Base-by-base conservation (phyloP, 2,113 vertebrate species). In the Gopherus evgoodei region DNA sequence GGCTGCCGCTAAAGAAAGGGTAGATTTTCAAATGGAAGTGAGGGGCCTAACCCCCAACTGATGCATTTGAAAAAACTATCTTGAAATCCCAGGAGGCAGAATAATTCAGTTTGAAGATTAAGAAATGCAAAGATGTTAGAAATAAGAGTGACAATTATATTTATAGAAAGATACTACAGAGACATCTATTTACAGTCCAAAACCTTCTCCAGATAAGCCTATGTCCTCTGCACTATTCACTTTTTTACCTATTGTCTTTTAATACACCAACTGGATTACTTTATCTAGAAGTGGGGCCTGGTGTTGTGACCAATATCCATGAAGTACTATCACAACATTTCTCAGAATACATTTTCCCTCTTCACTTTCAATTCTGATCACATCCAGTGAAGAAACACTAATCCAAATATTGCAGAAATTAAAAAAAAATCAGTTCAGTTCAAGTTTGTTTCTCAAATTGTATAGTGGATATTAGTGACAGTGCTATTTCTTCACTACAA, bases 401-500 rank as follows among this genome's bases (percentile, higher is more conserved):
- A 84, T 5, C 13, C 82, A 56, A 81, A n/a, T 19, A 81, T 49
- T 4, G n/a, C 88, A 80, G 16, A 38, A 80, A 35, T 29, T 54
- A 35, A 80, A 50, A 52, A 29, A 87, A 12, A 1, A 3, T 42
- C 42, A 44, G 7, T 4, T 19, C 16, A 25, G 27, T 31, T 52
- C 42, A 69, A 27, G 4, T 29, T 27, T 56, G 16, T n/a, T 24
- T 6, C 78, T 65, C 6, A 16, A 1, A 3, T 57, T n/a, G 29
- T 27, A 12, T 65, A 38, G 35, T 31, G 27, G 11, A 11, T 56
- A 86, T 92, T 25, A 24, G 42, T 2, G 47, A 52, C 85, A 94
- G 8, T 2, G 0, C 0, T 0, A 3, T 54, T 90, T 81, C 6
- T 83, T 62, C 22, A 16, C 0, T 0, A 5, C 44, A 69, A n/a